Percentiles rank a stretch among this genome's conserved stretches.
Conservation (phyloP, 2,888 invertebrate genomes). For the Odontocolon sp. region DNA sequence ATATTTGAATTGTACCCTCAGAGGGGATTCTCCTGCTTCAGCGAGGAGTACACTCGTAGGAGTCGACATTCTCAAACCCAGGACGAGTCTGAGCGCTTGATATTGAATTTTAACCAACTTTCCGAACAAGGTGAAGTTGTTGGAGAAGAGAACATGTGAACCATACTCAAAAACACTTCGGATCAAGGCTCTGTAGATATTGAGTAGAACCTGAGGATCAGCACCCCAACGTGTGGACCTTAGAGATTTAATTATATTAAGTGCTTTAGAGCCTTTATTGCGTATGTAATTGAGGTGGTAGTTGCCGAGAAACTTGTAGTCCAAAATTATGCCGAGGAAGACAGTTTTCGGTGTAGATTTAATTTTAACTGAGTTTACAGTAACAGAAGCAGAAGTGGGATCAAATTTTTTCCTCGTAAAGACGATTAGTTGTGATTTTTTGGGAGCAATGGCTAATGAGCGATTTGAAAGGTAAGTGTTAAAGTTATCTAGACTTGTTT, state of each 20-base stretch:
- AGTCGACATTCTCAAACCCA: neutral
- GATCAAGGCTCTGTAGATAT: neutral
- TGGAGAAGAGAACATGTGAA: neutral
- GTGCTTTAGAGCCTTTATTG: neutral
- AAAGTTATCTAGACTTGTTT: neutral
- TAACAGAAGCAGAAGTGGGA: neutral
- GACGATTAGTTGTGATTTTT: neutral
- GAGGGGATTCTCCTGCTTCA: neutral
- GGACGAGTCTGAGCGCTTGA: neutral
- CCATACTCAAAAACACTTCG: conserved; percentile 20
- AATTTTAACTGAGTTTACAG: neutral
- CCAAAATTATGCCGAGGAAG: conserved; percentile 5
- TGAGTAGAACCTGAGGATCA: neutral
- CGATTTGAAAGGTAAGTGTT: neutral
- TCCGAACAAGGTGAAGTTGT: neutral
- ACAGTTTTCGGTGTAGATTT: neutral
- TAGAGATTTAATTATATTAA: neutral
- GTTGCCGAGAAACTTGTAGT: neutral
- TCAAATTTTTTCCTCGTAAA: conserved; percentile 7
- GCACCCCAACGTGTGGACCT: conserved; percentile 14
- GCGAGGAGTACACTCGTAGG: neutral
- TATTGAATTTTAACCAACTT: conserved; percentile 8
- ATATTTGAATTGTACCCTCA: neutral
- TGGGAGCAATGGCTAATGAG: neutral
- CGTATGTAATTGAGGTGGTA: neutral